phyloP scores from a whole-genome alignment of 2,888 invertebrate species.

The Diarsia rubi region DNA sequence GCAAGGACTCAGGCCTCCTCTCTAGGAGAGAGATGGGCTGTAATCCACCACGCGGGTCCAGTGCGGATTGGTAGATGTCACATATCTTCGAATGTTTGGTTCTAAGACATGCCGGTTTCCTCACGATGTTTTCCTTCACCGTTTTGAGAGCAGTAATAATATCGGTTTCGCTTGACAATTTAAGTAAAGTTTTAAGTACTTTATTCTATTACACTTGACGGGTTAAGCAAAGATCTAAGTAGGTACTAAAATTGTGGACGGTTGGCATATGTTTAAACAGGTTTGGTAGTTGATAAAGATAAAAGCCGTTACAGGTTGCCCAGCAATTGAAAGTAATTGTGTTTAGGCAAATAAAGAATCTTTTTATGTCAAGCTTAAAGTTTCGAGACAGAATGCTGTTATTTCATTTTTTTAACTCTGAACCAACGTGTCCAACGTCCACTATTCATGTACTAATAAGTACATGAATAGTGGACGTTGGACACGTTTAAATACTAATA shows the following conservation, averaged over 20 bases:
- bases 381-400: background rate
- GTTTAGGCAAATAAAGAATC: background rate
- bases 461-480: background rate
- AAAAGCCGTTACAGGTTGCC: background rate
- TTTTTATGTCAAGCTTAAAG: background rate
- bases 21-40: no score
- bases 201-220: background rate
- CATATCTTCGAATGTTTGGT: no score
- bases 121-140: no score
- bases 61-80: no score
- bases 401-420: background rate
- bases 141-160: no score
- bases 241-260: background rate
- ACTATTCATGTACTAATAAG: no score
- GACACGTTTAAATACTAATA: background rate
- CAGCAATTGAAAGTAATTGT: background rate
- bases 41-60: no score
- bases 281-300: background rate
- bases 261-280: slow-evolving; percentile 16
- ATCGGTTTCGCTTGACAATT: background rate
- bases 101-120: no score
- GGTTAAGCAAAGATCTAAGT: background rate
- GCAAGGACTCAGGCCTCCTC: no score
- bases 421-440: no score
- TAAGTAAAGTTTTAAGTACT: background rate